Evolutionary conservation across 2,888 invertebrate species (phyloP).

Genomic region (Acanthopleura granulata): DNA sequence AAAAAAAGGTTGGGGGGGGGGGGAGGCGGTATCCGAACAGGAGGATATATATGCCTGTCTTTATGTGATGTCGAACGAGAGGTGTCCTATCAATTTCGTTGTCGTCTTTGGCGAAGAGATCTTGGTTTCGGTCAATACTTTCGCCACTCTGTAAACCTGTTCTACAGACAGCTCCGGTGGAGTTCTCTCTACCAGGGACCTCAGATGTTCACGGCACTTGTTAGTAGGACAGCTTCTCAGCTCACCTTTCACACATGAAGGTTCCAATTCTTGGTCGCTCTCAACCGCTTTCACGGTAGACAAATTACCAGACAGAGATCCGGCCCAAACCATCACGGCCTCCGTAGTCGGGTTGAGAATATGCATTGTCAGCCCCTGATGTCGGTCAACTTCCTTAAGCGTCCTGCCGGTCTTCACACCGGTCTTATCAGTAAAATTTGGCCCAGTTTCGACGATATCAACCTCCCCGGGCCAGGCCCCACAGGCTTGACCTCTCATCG

Average conservation of each 20-base stretch:
- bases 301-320: too few relatives aligned
- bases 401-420: background rate
- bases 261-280: too few relatives aligned
- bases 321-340: background rate
- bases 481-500: too few relatives aligned
- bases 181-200: too few relatives aligned
- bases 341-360: background rate
- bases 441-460: background rate
- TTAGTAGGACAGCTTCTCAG: too few relatives aligned
- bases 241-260: too few relatives aligned
- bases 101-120: too few relatives aligned
- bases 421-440: background rate
- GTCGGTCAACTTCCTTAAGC: background rate
- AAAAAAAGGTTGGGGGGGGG: background rate
- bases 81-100: background rate
- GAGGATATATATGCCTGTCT: background rate
- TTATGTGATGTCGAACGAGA: background rate
- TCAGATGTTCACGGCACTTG: too few relatives aligned
- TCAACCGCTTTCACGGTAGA: too few relatives aligned
- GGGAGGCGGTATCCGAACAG: background rate
- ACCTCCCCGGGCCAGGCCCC: too few relatives aligned
- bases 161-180: background rate
- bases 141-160: too few relatives aligned
- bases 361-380: background rate
- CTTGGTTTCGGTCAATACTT: too few relatives aligned